These are phyloP conservation scores for Peromyscus polionotus DNA, from an alignment of 2,113 vertebrate genomes.

Conservation along the genomic window DNA sequence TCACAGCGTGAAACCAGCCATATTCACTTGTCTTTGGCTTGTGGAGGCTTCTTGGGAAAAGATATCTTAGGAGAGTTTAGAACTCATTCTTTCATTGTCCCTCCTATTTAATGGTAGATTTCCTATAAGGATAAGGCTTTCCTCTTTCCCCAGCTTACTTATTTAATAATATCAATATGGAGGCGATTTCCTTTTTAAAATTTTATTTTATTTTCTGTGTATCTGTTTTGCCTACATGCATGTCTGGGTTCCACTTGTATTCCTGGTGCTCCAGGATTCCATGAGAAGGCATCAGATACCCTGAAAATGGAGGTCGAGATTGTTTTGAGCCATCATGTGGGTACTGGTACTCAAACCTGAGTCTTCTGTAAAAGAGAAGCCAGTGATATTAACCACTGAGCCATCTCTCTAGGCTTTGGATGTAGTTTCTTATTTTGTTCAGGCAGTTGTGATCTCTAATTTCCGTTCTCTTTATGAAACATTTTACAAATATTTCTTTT, in stretches of 20 bases:
- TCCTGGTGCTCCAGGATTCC: background rate
- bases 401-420: background rate
- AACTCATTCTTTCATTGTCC: background rate
- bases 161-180: background rate
- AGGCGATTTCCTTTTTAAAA: background rate
- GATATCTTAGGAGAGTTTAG: background rate
- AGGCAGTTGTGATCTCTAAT: background rate
- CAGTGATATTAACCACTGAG: background rate
- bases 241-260: background rate
- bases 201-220: slow-evolving; percentile 1
- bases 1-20: background rate
- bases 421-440: slow-evolving; percentile 14
- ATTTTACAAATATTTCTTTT: background rate
- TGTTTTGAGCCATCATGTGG: background rate
- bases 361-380: background rate
- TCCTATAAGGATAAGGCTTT: background rate
- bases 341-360: background rate
- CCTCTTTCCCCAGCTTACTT: background rate
- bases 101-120: background rate
- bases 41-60: background rate
- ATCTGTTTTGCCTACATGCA: background rate
- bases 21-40: background rate
- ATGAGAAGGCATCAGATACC: background rate
- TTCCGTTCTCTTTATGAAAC: background rate
- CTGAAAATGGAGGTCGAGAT: background rate